Evolutionary conservation across 2,113 vertebrate species (phyloP).

Genomic region (Fukomys damarensis): DNA sequence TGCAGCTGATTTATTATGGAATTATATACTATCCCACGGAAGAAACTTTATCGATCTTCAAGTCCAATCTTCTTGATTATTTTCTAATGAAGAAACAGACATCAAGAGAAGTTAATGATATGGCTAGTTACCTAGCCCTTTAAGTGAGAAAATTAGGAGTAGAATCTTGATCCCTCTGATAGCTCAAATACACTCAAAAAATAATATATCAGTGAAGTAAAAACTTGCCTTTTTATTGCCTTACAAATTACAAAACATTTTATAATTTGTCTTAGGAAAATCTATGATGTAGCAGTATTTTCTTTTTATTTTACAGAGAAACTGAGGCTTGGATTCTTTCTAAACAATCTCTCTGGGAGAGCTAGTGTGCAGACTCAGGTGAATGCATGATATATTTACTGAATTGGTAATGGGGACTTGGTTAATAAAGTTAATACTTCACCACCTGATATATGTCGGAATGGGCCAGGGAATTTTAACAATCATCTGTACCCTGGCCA

Average conservation of each 20-base stretch:
- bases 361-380: neutral
- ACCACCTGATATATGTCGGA: neutral
- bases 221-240: neutral
- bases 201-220: neutral
- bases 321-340: neutral
- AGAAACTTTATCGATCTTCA: neutral
- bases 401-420: neutral
- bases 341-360: neutral
- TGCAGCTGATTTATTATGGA: neutral
- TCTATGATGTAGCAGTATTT: neutral
- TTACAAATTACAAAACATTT: neutral
- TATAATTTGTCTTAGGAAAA: neutral
- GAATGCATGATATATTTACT: neutral
- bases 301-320: conserved; percentile 29
- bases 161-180: neutral
- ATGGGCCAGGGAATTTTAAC: neutral
- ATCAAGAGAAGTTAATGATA: neutral
- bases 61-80: neutral
- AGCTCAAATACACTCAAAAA: conserved; percentile 16
- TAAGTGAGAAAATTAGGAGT: neutral
- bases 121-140: neutral
- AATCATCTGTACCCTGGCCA: neutral
- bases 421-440: neutral
- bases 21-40: neutral
- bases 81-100: neutral